A percentile compares a stretch with the other conserved stretches of the same genome.
Evolutionary conservation across 2,113 vertebrate genomes (phyloP).

Genomic region (Bambusicola thoracicus): DNA sequence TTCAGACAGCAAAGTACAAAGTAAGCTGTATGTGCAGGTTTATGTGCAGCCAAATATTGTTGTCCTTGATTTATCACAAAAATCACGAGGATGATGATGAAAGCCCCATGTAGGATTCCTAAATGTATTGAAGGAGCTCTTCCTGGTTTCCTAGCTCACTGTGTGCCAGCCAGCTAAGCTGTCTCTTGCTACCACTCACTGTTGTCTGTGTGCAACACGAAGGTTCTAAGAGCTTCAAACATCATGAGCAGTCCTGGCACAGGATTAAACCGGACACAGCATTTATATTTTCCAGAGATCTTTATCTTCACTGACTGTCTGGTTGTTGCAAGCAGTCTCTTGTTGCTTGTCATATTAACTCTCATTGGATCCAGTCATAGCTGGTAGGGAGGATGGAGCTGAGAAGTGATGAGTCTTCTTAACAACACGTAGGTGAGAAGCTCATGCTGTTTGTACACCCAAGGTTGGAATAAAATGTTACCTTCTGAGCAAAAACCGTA

Average conservation of each 20-base stretch:
- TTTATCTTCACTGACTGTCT: not conserved
- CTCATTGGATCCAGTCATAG: not conserved
- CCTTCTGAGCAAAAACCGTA: not conserved
- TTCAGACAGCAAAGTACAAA: not conserved
- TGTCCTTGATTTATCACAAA: not conserved
- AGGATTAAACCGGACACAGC: not conserved
- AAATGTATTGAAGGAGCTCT: not conserved
- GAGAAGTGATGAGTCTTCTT: not conserved
- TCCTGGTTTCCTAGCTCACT: not conserved
- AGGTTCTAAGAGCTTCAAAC: not conserved
- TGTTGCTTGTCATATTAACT: not conserved
- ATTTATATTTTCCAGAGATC: constrained; percentile 13
- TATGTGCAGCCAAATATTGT: not conserved
- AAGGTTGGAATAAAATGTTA: not conserved
- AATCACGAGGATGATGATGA: not conserved
- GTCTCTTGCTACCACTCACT: not conserved
- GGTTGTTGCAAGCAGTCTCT: not conserved
- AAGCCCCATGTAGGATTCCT: not conserved
- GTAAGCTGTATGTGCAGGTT: not conserved
- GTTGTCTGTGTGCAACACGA: not conserved
- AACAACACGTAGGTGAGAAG: not conserved
- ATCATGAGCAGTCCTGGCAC: not conserved
- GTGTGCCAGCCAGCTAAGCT: not conserved
- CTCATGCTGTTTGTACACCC: not conserved
- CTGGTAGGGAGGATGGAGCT: not conserved